These are phyloP conservation scores for Drosophila pseudotakahashii DNA, from an alignment of 2,888 invertebrate genomes.

Conservation along the genomic window DNA sequence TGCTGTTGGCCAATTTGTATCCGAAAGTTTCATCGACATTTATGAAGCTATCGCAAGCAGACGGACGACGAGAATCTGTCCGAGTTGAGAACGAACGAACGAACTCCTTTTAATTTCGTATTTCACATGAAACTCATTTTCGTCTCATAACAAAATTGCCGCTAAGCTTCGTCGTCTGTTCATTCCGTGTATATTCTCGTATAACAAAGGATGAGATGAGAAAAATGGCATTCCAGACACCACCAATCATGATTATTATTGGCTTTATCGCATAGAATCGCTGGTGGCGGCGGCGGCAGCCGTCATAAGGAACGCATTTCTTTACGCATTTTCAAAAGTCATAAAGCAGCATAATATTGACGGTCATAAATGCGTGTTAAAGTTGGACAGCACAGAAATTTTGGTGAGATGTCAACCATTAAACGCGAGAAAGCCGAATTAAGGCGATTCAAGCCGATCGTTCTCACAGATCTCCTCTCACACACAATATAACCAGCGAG, in stretches of 20 bases:
- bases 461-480: slow-evolving; percentile 6
- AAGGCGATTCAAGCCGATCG: background rate
- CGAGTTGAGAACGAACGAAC: slow-evolving; percentile 12
- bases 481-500: background rate
- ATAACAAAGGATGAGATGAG: slow-evolving; percentile 15
- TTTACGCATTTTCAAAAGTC: slow-evolving; percentile 59
- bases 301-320: slow-evolving; percentile 41
- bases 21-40: slow-evolving; percentile 4
- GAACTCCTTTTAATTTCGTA: slow-evolving; percentile 28
- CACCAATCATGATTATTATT: slow-evolving; percentile 72
- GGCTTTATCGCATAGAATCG: slow-evolving; percentile 44
- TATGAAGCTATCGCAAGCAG: slow-evolving; percentile 1
- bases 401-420: slow-evolving; percentile 66
- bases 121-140: slow-evolving; percentile 45
- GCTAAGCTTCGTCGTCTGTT: slow-evolving; percentile 25
- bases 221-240: slow-evolving; percentile 62
- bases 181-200: no score
- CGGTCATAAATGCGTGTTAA: slow-evolving; percentile 71
- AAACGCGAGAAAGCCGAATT: slow-evolving; percentile 31
- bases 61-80: slow-evolving; percentile 16
- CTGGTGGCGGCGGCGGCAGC: slow-evolving; percentile 13
- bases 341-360: slow-evolving; percentile 62
- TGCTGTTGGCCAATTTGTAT: slow-evolving; percentile 22
- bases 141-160: slow-evolving; percentile 46
- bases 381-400: slow-evolving; percentile 62